Evolutionary conservation across 2,113 vertebrate genomes (phyloP), one percentile per base, ranked within the genome.

Genomic region (Podiceps cristatus): DNA sequence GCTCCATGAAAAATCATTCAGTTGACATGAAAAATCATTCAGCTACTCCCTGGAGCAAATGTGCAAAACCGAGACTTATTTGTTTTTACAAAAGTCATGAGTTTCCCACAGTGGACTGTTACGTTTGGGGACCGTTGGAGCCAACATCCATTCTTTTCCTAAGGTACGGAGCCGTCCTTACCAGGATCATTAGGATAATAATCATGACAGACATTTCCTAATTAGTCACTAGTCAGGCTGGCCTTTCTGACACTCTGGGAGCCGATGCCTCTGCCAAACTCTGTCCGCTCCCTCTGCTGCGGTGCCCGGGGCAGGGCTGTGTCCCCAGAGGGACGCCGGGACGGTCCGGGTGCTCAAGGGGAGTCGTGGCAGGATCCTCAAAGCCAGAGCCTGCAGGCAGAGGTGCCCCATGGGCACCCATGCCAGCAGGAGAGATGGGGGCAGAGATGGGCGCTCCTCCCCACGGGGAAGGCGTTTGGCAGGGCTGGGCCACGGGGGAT

Each of bases 41-140:
- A 0, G 13, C 78, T 40, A n/a, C n/a, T n/a, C n/a, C n/a, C n/a
- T n/a, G n/a, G n/a, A n/a, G n/a, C n/a, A n/a, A n/a, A n/a, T n/a
- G 56, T 0, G 0, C 75, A 91, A 76, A 92, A 12, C 31, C 0
- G 0, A 88, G 74, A 37, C n/a, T 76, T 76, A 71, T 90, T 93
- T 94, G 83, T 94, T 95, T 96, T 93, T 59, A 35, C 42, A 67
- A 0, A 88, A 71, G 59, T 50, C 89, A 88, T 71, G 47, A 80
- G 86, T 84, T 95, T 95, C 92, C 92, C 94, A 86, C 92, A 80
- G 88, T 59, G 55, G 25, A 44, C 29, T 77, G 76, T 66, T 86
- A 18, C 23, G 1, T 78, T 87, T 87, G 64, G 72, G 84, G 60
- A 77, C 87, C 59, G 8, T 20, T 83, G 80, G 69, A 92, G 86